These are phyloP conservation scores for Eurystomus glaucurus DNA, from an alignment of 2,797 vertebrate species.

Conservation along the genomic window DNA sequence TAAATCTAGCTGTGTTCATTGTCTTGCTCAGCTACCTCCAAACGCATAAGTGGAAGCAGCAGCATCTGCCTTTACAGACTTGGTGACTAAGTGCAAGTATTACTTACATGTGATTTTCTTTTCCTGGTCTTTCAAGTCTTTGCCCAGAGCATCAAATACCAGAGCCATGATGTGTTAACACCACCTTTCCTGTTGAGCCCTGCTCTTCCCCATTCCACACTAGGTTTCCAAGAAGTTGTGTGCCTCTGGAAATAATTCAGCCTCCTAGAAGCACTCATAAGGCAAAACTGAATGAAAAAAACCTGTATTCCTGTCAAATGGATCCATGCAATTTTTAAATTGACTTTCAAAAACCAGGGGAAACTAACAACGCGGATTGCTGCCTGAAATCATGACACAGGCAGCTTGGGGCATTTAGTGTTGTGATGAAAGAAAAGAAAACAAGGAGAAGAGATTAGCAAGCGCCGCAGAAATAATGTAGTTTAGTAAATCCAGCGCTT, in stretches of 20 bases:
- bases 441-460: neutral
- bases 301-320: neutral
- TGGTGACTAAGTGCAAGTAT: slow-evolving; percentile 27
- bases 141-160: slow-evolving; percentile 36
- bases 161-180: slow-evolving; percentile 16
- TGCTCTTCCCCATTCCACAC: neutral
- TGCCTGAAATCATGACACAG: slow-evolving; percentile 39
- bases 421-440: neutral
- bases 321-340: slow-evolving; percentile 1
- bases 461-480: neutral
- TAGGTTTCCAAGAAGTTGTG: neutral
- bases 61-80: neutral
- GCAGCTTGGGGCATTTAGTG: neutral
- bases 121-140: neutral
- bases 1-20: neutral
- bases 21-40: neutral
- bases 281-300: neutral
- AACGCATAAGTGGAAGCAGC: neutral
- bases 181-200: slow-evolving; percentile 44
- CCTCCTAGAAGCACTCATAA: neutral
- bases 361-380: slow-evolving; percentile 14
- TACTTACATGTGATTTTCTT: neutral
- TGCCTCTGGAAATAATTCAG: neutral
- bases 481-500: neutral
- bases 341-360: slow-evolving; percentile 9